Conservation (phyloP, 2,888 invertebrate genomes). For the Invenusta paracnida region DNA sequence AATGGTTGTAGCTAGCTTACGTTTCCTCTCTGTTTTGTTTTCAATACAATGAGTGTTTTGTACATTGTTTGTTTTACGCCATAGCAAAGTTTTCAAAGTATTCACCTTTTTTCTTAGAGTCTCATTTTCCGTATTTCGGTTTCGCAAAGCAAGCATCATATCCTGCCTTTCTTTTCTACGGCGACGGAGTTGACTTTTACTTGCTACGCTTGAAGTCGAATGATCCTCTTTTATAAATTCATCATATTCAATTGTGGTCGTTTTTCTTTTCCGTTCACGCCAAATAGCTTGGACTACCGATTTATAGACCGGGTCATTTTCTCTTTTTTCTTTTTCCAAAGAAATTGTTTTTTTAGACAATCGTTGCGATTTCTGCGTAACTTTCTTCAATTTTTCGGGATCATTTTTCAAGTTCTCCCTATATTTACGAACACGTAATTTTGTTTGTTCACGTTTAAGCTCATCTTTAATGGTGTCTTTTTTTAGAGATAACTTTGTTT, state of each 20-base stretch:
- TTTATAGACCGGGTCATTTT: slow-evolving; percentile 21
- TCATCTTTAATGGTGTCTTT: slow-evolving; percentile 13
- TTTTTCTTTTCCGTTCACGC: not conserved
- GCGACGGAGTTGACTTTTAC: slow-evolving; percentile 18
- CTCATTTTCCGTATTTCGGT: slow-evolving; percentile 3
- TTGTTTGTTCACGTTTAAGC: slow-evolving; percentile 4
- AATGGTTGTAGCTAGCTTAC: not conserved
- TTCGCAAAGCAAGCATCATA: slow-evolving; percentile 5
- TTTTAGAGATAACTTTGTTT: not conserved
- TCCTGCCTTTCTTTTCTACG: slow-evolving; percentile 16
- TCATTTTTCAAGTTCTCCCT: not conserved
- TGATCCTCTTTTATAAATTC: slow-evolving; percentile 29
- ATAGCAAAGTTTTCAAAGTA: slow-evolving; percentile 21
- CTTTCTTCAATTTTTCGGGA: not conserved
- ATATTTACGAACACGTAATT: slow-evolving; percentile 18
- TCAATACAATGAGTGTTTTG: not conserved
- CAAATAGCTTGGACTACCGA: slow-evolving; percentile 21
- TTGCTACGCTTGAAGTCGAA: slow-evolving; percentile 22
- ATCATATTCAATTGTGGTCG: not conserved
- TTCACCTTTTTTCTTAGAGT: slow-evolving; percentile 21
- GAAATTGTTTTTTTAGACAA: not conserved
- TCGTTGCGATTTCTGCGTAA: not conserved
- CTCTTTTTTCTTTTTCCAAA: slow-evolving; percentile 25
- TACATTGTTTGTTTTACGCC: slow-evolving; percentile 22
- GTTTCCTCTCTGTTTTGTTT: slow-evolving; percentile 16